Percentiles rank a stretch among this genome's conserved stretches.
These are phyloP conservation scores for Phengaris alcon DNA, from an alignment of 2,888 invertebrate species.

Conservation along the genomic window DNA sequence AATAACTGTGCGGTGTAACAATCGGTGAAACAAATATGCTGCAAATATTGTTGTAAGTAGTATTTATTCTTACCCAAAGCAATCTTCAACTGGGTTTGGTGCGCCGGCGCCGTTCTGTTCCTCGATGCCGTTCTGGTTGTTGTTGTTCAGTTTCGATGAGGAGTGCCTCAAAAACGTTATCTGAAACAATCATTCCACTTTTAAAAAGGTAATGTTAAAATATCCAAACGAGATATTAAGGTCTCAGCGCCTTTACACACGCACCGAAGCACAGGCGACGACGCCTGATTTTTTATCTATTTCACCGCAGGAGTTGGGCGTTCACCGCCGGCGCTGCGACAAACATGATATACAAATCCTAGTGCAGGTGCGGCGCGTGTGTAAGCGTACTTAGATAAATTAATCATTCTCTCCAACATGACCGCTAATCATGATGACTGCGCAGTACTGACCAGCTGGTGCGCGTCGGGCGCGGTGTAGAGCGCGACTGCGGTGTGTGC, in stretches of 20 bases:
- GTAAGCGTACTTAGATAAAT: no score
- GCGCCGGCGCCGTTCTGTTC: slow-evolving; percentile 55
- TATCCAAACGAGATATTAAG: no score
- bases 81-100: slow-evolving; percentile 33
- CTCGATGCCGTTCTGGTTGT: slow-evolving; percentile 60
- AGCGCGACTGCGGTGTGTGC: slow-evolving; percentile 48
- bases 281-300: no score
- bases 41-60: not conserved
- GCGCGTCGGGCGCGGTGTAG: slow-evolving; percentile 57
- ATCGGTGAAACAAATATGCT: no score
- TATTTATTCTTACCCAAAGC: not conserved
- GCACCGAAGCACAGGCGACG: no score
- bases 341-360: no score
- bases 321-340: no score
- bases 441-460: slow-evolving; percentile 50
- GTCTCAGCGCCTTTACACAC: no score
- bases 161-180: slow-evolving; percentile 64
- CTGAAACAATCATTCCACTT: slow-evolving; percentile 44
- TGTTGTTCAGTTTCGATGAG: slow-evolving; percentile 71
- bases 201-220: not conserved
- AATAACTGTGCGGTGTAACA: no score
- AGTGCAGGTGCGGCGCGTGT: no score
- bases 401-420: no score
- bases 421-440: not conserved
- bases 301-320: no score